Evolutionary conservation across 2,888 invertebrate species (phyloP), one percentile per base, ranked within the genome.

Genomic region (Troilus luridus): DNA sequence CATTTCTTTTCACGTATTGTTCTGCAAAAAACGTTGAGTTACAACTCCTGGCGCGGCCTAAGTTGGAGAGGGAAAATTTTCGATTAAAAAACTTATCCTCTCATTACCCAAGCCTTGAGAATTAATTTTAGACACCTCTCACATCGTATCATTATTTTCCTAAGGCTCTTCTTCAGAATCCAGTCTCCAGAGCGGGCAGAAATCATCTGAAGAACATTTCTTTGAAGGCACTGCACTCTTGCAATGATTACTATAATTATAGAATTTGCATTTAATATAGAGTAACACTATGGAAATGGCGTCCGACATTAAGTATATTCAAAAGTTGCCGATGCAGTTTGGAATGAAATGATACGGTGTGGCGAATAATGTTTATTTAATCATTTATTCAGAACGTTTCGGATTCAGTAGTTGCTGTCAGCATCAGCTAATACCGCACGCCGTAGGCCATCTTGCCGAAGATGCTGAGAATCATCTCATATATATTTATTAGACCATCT

Each of bases 351-450:
- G 10, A 85, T 58, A 85, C n/a, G 85, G 54, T 85, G 56, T 21
- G 56, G n/a, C 11, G 85, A 85, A 85, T 85, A 85, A 85, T 85
- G 85, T 85, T 85, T 85, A 85, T 85, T 85, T n/a, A 85, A 85
- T 85, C 85, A n/a, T 85, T 85, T 56, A 56, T 85, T 85, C 85
- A 12, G n/a, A 41, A 56, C 21, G 85, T 54, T 85, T 85, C 56
- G 56, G 41, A 41, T n/a, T n/a, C 85, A 54, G 56, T 85, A 85
- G 85, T 85, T n/a, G n/a, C 85, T 58, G 85, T 58, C 85, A 58
- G 85, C 85, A 54, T 85, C 85, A 85, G n/a, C 85, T 85, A 85
- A 85, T 85, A 58, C 85, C 8, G 54, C 85, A 58, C 54, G 85
- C 56, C 85, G 54, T 21, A 21, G 56, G 54, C 19, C 14, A 14